Conservation (phyloP, 2,888 invertebrate genomes). For the Hirudinaria manillensis region DNA sequence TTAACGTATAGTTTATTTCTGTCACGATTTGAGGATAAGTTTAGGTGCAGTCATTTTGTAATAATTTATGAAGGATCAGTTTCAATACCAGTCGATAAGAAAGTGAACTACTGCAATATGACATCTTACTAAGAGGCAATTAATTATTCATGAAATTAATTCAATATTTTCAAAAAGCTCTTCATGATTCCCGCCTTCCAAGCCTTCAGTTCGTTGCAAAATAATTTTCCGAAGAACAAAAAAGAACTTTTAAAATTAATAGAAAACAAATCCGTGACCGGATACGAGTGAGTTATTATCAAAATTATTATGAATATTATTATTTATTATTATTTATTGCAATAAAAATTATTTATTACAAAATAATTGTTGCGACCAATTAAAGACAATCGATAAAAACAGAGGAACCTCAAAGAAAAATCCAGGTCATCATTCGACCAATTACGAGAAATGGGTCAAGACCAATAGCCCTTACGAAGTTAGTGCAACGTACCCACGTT, state of each 20-base stretch:
- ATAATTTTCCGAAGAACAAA: conserved; percentile 31
- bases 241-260: conserved; percentile 22
- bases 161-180: background rate
- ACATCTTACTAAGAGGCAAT: background rate
- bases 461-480: conserved; percentile 33
- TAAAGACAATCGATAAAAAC: background rate
- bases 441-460: conserved; percentile 34
- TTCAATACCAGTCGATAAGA: too few species aligned
- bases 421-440: conserved; percentile 35
- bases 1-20: too few species aligned
- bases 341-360: too few species aligned
- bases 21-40: too few species aligned
- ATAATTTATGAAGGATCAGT: background rate
- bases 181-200: conserved; percentile 34
- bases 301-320: conserved; percentile 4
- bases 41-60: too few species aligned
- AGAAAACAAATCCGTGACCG: conserved; percentile 28
- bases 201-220: conserved; percentile 2
- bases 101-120: too few species aligned
- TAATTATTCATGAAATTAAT: background rate
- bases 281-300: conserved; percentile 29
- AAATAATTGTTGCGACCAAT: background rate
- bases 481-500: background rate
- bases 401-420: background rate
- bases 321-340: background rate